A percentile compares a stretch with the other conserved stretches of the same genome.
phyloP scores from a whole-genome alignment of 1,140 invertebrate species.

The Drosophila asahinai region DNA sequence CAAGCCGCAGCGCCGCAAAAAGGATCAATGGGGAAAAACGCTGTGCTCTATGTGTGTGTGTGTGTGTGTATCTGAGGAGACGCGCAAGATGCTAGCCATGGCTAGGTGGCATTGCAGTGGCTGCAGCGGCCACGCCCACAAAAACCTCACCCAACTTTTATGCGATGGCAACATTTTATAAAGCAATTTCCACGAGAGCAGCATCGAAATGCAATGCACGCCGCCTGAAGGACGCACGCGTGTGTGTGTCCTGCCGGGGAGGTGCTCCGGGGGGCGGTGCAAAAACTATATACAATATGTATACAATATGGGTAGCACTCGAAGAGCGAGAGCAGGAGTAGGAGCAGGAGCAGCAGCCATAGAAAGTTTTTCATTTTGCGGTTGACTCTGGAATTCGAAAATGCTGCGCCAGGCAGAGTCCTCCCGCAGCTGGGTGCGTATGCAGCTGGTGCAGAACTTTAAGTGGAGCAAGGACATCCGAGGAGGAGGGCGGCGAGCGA shows the following conservation, averaged over 20 bases:
- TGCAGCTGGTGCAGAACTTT: conserved; percentile 70
- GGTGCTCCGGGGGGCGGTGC: background rate
- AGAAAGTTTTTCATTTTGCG: conserved; percentile 80
- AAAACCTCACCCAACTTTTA: conserved; percentile 62
- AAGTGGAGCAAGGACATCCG: conserved; percentile 72
- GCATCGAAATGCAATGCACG: conserved; percentile 78
- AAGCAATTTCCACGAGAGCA: conserved; percentile 76
- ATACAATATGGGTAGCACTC: conserved; percentile 50
- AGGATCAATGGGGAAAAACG: conserved; percentile 34
- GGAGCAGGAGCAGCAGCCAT: conserved; percentile 55
- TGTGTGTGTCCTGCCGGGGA: conserved; percentile 45
- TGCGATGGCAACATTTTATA: conserved; percentile 76
- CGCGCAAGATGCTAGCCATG: conserved; percentile 54
- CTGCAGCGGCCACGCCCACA: conserved; percentile 56
- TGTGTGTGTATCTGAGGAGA: conserved; percentile 9
- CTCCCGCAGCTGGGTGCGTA: conserved; percentile 51
- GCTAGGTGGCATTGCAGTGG: conserved; percentile 12
- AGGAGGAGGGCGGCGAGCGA: conserved; percentile 11
- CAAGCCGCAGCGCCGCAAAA: conserved; percentile 43
- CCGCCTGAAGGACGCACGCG: conserved; percentile 64
- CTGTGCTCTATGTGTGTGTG: conserved; percentile 32
- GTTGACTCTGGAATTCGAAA: conserved; percentile 79
- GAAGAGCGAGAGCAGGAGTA: conserved; percentile 25
- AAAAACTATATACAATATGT: conserved; percentile 63
- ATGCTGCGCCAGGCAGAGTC: conserved; percentile 74